These are phyloP conservation scores for Opisthograptis luteolata DNA, from an alignment of 2,888 invertebrate species.

Conservation along the genomic window DNA sequence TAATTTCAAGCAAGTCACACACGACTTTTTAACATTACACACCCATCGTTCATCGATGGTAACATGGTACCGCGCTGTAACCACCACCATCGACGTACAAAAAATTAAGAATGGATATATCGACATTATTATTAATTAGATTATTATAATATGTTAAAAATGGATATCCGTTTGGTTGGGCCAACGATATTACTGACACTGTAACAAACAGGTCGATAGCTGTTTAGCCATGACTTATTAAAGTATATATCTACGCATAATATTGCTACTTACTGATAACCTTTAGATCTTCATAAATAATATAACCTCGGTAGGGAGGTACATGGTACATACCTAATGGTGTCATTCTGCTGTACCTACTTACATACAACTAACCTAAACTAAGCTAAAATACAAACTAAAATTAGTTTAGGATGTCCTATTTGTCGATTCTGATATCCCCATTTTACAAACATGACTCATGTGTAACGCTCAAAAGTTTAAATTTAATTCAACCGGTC, in stretches of 20 bases:
- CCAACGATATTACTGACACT: slow-evolving; percentile 13
- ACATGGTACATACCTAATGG: too few relatives aligned
- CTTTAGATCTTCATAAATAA: slow-evolving; percentile 58
- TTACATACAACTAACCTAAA: too few relatives aligned
- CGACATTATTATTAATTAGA: slow-evolving; percentile 37
- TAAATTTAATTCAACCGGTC: too few relatives aligned
- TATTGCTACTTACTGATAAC: slow-evolving; percentile 66
- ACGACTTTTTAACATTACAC: slow-evolving; percentile 67
- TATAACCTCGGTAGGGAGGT: slow-evolving; percentile 3
- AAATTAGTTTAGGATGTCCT: too few relatives aligned
- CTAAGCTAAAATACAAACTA: too few relatives aligned
- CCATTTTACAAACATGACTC: too few relatives aligned
- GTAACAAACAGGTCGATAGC: slow-evolving; percentile 46
- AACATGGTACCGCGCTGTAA: slow-evolving; percentile 41
- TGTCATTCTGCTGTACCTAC: too few relatives aligned
- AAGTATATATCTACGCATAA: slow-evolving; percentile 32
- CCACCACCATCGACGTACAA: slow-evolving; percentile 36
- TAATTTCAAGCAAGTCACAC: slow-evolving; percentile 65
- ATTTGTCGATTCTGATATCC: too few relatives aligned
- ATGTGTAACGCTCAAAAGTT: too few relatives aligned
- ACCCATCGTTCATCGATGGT: slow-evolving; percentile 62
- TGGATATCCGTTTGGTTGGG: slow-evolving; percentile 8
- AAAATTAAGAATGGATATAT: slow-evolving; percentile 33
- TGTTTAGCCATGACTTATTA: slow-evolving; percentile 62
- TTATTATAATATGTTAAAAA: slow-evolving; percentile 8